These are phyloP conservation scores for Ptychochromis oligacanthus DNA, from an alignment of 2,113 vertebrate species.

Conservation along the genomic window DNA sequence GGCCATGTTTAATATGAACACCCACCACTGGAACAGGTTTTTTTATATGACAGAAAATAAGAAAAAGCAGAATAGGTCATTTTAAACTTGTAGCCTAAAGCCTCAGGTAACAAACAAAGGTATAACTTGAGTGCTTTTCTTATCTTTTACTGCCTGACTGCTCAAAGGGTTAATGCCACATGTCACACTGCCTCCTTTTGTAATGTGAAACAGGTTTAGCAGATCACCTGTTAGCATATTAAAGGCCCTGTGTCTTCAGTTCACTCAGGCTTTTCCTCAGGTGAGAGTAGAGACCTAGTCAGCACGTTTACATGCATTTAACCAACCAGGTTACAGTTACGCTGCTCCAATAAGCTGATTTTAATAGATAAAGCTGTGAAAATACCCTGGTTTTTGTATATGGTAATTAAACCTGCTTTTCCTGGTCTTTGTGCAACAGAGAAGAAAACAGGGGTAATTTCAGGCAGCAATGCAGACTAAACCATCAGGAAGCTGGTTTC, in stretches of 20 bases:
- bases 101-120: background rate
- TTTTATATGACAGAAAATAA: too few relatives aligned
- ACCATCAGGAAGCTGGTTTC: background rate
- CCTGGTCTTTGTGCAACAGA: background rate
- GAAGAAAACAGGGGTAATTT: too few relatives aligned
- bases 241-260: background rate
- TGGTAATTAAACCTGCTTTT: background rate
- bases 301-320: background rate
- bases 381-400: background rate
- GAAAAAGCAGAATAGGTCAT: background rate
- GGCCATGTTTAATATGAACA: background rate
- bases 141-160: background rate
- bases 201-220: background rate
- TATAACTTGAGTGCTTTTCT: background rate
- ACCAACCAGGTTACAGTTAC: background rate
- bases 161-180: background rate
- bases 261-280: background rate
- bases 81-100: background rate
- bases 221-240: slow-evolving; percentile 5
- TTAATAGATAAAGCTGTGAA: background rate
- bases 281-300: background rate
- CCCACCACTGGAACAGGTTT: background rate
- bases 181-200: background rate
- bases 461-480: background rate
- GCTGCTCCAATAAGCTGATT: background rate